Evolutionary conservation across 2,113 vertebrate genomes (phyloP), one percentile per base, ranked within the genome.

Genomic region (Labrus mixtus): DNA sequence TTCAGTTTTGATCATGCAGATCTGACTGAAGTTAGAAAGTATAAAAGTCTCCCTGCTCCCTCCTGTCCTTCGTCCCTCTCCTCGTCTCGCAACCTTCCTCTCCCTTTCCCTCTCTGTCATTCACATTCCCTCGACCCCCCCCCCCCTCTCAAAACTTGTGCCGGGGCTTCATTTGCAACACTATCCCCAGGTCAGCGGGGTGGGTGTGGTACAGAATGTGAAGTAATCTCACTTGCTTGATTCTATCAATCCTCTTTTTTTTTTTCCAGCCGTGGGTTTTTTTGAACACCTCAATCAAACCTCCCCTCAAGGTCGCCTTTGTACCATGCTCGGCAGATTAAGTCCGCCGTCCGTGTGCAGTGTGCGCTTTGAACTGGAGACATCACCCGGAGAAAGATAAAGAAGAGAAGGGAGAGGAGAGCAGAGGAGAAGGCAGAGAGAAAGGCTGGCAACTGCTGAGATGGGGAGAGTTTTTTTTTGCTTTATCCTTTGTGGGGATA

Each of bases 251-350:
- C 89, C 85, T 74, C 56, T 87, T 87, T 89, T 90, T 78, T 74
- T 53, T 87, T 87, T 89, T 90, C 77, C 78, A 66, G 68, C 84
- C 56, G n/a, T n/a, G 73, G 84, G 86, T 6, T 10, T 41, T 92
- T 93, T 92, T 91, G 86, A 93, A 91, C 84, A 90, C 90, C 89
- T 94, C 89, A 94, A 92, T 92, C 90, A 93, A 91, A 91, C 76
- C 76, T 86, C 85, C 79, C 89, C 84, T 90, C 91, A 93, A 93
- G 91, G 91, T 93, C 86, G 83, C 77, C 87, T 91, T 90, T 90
- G 88, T 87, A 89, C 83, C 87, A 48, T 39, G 68, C 87, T 89
- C 54, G 37, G 81, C 90, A 87, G 90, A 93, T 92, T 88, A 90
- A 90, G 88, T 86, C 81, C 73, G 9, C 79, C 43, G 64, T 85